Base-by-base conservation (phyloP, 2,888 invertebrate species). In the Nomada fucata region DNA sequence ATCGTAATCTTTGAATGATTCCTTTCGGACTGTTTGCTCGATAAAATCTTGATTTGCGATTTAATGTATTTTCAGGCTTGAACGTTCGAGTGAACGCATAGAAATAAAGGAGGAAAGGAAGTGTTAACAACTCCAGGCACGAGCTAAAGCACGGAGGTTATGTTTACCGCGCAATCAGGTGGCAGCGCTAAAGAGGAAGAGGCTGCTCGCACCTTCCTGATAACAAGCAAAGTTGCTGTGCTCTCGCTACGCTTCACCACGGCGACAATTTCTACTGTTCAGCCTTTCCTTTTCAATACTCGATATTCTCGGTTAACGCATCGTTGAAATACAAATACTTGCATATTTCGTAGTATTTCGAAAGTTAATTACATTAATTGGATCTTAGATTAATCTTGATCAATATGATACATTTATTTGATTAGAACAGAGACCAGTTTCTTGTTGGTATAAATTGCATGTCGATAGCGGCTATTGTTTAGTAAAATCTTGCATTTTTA, bases 101-200 rank as follows among this genome's bases (percentile, higher is more conserved):
- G 52, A 50, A 18, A 68, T 44, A 26, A 47, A 53, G 67, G 61
- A 83, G 44, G 60, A 59, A 76, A 73, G 78, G 67, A 88, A 76
- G 90, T 89, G 91, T 88, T 91, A 91, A 91, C 87, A 73, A 91
- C 87, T 87, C 77, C 59, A 83, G 88, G 87, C 90, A 91, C 90
- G 90, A 91, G 91, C 85, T 88, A 86, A 88, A 83, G 82, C 84
- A 71, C 82, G 76, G 74, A 86, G 75, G 81, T 87, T 84, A 81
- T 92, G 86, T 92, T 92, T 91, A 88, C 90, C 87, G 83, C 90
- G 90, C 90, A 91, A 92, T 92, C 91, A 91, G 88, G 82, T 89
- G 89, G 85, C 76, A 69, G 83, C 89, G 93, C 91, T 92, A 92
- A 93, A 90, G 87, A 89, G 89, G 89, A 89, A 88, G 85, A 89